Base-by-base conservation (phyloP, 35 echinoderm and acorn worm species). In the Eucidaris tribuloides region DNA sequence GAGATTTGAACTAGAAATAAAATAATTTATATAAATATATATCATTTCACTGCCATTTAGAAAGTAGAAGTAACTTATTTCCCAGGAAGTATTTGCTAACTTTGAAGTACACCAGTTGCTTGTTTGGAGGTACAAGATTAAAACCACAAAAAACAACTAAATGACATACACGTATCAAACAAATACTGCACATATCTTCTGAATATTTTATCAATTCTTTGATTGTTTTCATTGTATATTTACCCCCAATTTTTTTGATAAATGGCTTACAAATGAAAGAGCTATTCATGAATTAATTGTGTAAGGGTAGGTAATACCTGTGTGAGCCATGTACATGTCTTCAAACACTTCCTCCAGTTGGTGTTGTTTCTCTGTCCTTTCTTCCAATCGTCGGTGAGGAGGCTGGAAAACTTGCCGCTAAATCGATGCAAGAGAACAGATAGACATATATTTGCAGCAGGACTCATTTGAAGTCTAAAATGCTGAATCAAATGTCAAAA, bases 251-350 rank as follows among this genome's bases (percentile, higher is more conserved):
- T 55, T 14, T 55, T 55, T 55, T 55, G 11, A 14, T 13, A 55
- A 14, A 13, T 55, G 11, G 27, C 37, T 42, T 17, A 6, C 25
- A 77, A 20, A 42, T 20, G 15, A 42, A 42, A 77, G 19, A 20
- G 19, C 41, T 52, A 45, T 25, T n/a, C n/a, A n/a, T n/a, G n/a
- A n/a, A n/a, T n/a, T n/a, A n/a, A n/a, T n/a, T n/a, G n/a, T n/a
- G n/a, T n/a, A n/a, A n/a, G n/a, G n/a, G n/a, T n/a, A n/a, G n/a
- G n/a, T n/a, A 45, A 17, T 63, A 92, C 94, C 94, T 65, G 94
- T 92, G 37, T 97, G 88, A 13, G 90, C 86, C 94, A 97, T 97
- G 86, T 97, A 97, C 94, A 97, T 97, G 57, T 97, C 90, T 89
- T 97, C 94, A 89, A 97, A 97, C 0, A 90, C 94, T 71, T 92